Evolutionary conservation across 2,888 invertebrate genomes (phyloP), one percentile per base, ranked within the genome.

Genomic region (Ophion costatus): DNA sequence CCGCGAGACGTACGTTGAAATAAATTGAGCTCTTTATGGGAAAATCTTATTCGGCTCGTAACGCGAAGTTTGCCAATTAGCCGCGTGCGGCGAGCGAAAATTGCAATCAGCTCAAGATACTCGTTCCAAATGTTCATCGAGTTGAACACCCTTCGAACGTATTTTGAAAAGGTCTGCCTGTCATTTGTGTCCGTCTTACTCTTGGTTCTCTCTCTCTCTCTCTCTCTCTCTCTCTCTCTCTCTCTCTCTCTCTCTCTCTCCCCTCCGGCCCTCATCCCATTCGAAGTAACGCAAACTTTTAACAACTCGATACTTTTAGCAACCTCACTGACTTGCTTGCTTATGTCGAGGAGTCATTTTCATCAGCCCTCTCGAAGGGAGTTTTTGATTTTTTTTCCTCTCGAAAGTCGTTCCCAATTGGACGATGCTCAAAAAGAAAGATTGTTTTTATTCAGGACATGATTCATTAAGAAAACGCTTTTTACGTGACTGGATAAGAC

Each of bases 31-130:
- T 76, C 57, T 86, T 87, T 86, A 86, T 80, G 84, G 75, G 69
- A 63, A 82, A 85, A 78, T 80, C 80, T 86, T 80, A 85, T 86
- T 85, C 80, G 83, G 56, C 80, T 83, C 82, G 77, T 86, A 84
- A 85, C 71, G 73, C 70, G 77, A 59, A 57, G 74, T 64, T 82
- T 67, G 83, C 86, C 86, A 87, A 87, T 87, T 87, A 87, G 84
- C 79, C 64, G 73, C 59, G 20, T 56, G 63, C 63, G 42, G 73
- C 73, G 75, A 66, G 73, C 59, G 20, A 67, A 59, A 74, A 71
- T 73, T 5, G 83, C 83, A 83, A 86, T 86, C 67, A 61, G 59
- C 64, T 56, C 67, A 67, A 74, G 67, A 74, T 82, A 63, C 73
- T 79, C 81, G 56, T 85, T 82, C 71, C 56, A 73, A 87, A 82